Base-by-base conservation (phyloP, 2,113 vertebrate species). In the Piaya cayana region DNA sequence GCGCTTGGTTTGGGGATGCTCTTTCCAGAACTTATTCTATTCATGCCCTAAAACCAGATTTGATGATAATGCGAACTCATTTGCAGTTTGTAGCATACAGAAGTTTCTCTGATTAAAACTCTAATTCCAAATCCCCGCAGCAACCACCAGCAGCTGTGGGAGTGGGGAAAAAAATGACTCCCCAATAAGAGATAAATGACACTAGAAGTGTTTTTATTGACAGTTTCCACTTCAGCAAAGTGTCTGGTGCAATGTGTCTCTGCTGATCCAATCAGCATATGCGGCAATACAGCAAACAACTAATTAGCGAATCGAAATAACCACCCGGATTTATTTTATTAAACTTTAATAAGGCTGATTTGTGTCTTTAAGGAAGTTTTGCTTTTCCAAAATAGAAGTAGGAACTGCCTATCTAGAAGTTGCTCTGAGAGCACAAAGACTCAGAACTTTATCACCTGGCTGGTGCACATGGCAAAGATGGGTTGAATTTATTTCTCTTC, bases 401-500 rank as follows among this genome's bases (percentile, higher is more conserved):
- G 26, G 29, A 43, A 15, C 32, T 39, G 8, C 16, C 3, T 9
- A 6, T 74, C n/a, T n/a, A 9, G 26, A 53, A 74, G 30, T 23
- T 50, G 42, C 43, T 64, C 18, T 39, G 45, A 29, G 69, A 72
- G 52, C 21, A n/a, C 30, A 58, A 39, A 39, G n/a, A 72, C 9
- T 11, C 45, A 55, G 59, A 52, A 8, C 32, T 43, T 6, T 65
- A 0, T 21, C 8, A 1, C 55, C 60, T 30, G n/a, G 1, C 22
- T 76, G 8, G 14, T 15, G 13, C 42, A 27, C 0, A 0, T 30
- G 36, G 1, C n/a, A 8, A 45, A 49, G 59, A 10, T 27, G 20
- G 5, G 3, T 21, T 55, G 27, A 5, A n/a, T 26, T 55, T 32
- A 4, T 15, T 8, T 36, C 9, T 30, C 22, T 11, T 45, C 2